Evolutionary conservation across 2,888 invertebrate genomes (phyloP).

Genomic region (Megamerina dolium): DNA sequence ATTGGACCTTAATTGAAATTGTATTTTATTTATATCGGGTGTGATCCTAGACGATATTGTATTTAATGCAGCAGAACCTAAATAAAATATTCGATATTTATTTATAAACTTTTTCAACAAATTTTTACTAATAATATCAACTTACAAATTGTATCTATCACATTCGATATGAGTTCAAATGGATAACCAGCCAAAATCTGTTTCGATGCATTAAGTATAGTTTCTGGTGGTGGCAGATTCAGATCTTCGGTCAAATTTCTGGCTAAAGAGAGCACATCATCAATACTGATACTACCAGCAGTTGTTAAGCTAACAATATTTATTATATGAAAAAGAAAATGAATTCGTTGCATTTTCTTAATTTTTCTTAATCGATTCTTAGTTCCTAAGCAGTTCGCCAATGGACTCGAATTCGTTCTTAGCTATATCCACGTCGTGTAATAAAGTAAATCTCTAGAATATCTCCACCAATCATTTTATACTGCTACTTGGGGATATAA

Average conservation of each 20-base stretch:
- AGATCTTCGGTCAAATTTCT: slow-evolving; percentile 22
- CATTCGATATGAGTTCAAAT: slow-evolving; percentile 32
- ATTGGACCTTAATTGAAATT: slow-evolving; percentile 35
- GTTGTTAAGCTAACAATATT: no score
- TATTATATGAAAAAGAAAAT: no score
- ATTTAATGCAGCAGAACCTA: slow-evolving; percentile 36
- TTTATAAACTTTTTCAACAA: not conserved
- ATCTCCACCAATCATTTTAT: no score
- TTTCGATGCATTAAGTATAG: slow-evolving; percentile 33
- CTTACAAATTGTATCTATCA: slow-evolving; percentile 38
- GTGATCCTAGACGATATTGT: slow-evolving; percentile 29
- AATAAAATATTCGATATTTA: not conserved
- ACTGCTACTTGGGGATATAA: no score
- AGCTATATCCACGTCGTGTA: no score
- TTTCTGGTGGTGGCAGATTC: slow-evolving; percentile 29
- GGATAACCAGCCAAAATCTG: slow-evolving; percentile 40
- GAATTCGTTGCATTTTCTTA: no score
- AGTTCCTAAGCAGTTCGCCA: no score
- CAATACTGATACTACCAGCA: no score
- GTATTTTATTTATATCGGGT: slow-evolving; percentile 36
- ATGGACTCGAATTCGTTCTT: no score
- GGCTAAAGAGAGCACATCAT: slow-evolving; percentile 7
- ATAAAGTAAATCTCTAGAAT: no score
- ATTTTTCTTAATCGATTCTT: no score
- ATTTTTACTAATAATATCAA: not conserved